phyloP scores from a whole-genome alignment of 2,797 vertebrate species.

The Notamacropus eugenii region DNA sequence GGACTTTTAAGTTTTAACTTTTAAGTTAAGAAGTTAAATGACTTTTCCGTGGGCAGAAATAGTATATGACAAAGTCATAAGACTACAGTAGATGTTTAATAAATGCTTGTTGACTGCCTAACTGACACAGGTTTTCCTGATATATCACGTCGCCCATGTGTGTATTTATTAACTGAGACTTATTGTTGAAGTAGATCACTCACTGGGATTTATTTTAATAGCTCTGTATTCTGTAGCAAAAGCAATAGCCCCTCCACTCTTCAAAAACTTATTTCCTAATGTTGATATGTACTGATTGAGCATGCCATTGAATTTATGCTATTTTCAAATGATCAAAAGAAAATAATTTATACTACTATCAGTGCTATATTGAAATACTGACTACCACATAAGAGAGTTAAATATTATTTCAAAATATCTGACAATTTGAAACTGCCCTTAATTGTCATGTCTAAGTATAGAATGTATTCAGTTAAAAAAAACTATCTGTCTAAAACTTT shows the following conservation, averaged over 20 bases:
- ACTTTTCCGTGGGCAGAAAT: background rate
- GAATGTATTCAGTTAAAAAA: slow-evolving; percentile 45
- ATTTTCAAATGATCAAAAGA: slow-evolving; percentile 54
- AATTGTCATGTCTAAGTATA: slow-evolving; percentile 20
- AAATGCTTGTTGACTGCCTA: background rate
- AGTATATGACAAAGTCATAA: background rate
- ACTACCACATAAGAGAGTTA: slow-evolving; percentile 30
- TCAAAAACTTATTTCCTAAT: background rate
- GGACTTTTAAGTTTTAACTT: too few species aligned
- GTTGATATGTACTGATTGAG: slow-evolving; percentile 35
- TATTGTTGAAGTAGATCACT: slow-evolving; percentile 47
- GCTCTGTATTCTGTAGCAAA: background rate
- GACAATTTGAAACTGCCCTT: slow-evolving; percentile 45
- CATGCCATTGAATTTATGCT: background rate
- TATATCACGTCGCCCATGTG: slow-evolving; percentile 3
- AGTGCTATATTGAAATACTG: slow-evolving; percentile 60
- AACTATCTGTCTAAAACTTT: background rate
- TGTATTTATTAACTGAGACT: background rate
- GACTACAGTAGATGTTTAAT: background rate
- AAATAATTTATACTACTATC: slow-evolving; percentile 39
- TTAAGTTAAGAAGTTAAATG: background rate
- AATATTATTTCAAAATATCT: slow-evolving; percentile 22
- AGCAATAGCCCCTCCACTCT: background rate
- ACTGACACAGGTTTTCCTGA: background rate
- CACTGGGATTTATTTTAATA: background rate